Evolutionary conservation across 2,113 vertebrate species (phyloP), one percentile per base, ranked within the genome.

Genomic region (Corydoras sp.): DNA sequence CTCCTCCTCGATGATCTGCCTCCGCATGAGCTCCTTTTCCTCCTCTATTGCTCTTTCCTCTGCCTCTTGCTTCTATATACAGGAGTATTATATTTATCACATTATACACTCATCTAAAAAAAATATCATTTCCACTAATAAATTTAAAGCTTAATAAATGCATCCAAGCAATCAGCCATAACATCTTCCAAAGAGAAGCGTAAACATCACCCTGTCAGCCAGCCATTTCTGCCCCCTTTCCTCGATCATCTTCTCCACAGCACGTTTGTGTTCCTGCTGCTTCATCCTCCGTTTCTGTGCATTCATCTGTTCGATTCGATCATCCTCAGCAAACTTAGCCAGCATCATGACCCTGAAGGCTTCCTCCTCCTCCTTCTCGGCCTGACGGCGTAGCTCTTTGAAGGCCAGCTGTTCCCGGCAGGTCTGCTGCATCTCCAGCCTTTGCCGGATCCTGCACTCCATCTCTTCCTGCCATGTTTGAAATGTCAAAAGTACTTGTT

Each of bases 241-340:
- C 74, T 95, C 90, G 0, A 96, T 85, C 12, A 97, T 83, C 58
- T 89, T 90, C 78, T 96, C 90, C 78, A 95, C 91, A 0, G 91
- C 92, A 3, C 79, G 88, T 69, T 76, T 88, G 81, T 98, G 93
- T 75, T 98, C 93, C 0, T 93, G 87, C 62, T 94, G 92, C 80
- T 93, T 99, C 93, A 93, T 91, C 59, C 93, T 92, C 1, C 82
- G 85, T 54, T 88, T 95, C 80, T 94, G 93, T 8, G 87, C 89
- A 0, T 95, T 98, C 93, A 98, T 92, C 85, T 95, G 89, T 72
- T 98, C 95, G 2, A 93, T 78, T 4, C 89, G 91, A 71, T 97
- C 94, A 0, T 98, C 93, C 81, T 98, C 95, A 0, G 95, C 95
- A 54, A 95, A 87, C 83, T 93, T 96, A 10, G 89, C 93, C 81